Evolutionary conservation across 1,140 invertebrate species (phyloP).

Genomic region (Ridgeia piscesae): DNA sequence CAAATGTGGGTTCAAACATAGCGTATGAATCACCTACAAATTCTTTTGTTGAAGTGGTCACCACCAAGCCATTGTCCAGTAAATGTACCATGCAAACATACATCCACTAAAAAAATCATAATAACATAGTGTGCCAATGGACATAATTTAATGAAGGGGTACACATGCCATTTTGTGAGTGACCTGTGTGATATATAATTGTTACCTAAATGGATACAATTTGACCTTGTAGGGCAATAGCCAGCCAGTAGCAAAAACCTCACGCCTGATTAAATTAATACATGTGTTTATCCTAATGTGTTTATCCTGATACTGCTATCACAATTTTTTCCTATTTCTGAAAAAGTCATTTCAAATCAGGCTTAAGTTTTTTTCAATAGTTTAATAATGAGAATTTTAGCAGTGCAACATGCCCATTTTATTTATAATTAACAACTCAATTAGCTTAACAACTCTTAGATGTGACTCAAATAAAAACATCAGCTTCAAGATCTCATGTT

Average conservation of each 20-base stretch:
- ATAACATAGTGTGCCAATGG: background rate
- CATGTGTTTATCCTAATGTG: background rate
- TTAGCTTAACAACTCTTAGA: background rate
- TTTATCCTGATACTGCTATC: background rate
- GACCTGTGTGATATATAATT: background rate
- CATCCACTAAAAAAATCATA: background rate
- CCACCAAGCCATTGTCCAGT: background rate
- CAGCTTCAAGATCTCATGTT: background rate
- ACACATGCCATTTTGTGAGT: background rate
- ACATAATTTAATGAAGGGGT: background rate
- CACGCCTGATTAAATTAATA: background rate
- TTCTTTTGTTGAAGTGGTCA: background rate
- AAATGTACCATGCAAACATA: background rate
- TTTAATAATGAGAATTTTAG: background rate
- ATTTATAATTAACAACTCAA: background rate
- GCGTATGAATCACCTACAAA: background rate
- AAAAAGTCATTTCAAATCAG: background rate
- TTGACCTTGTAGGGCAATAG: background rate
- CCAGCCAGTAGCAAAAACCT: background rate
- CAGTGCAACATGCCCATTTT: background rate
- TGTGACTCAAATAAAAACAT: background rate
- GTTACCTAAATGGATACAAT: background rate
- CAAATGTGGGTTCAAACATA: background rate
- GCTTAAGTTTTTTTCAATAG: background rate
- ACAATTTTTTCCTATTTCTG: background rate